Evolutionary conservation across 1,140 invertebrate genomes (phyloP), one percentile per base, ranked within the genome.

Genomic region (Brachionus plicatilis): DNA sequence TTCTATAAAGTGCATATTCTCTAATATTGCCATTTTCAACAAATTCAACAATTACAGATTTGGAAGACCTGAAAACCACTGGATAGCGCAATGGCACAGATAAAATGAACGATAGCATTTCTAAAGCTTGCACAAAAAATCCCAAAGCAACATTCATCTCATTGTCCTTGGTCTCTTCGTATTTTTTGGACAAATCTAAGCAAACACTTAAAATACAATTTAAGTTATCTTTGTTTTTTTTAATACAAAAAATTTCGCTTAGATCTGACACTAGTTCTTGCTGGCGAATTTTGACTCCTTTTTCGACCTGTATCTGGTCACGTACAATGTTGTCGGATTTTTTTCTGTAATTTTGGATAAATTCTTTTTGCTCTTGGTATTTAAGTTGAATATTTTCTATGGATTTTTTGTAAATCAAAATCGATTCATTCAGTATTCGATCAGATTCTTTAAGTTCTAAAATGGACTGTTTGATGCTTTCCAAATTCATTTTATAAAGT

Each of bases 31-130:
- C 29, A 45, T 82, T 29, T 27, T 68, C 79, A 14, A 82, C 24
- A 27, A 43, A 45, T 82, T 82, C 79, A 41, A 82, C 60, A 29
- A 82, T 68, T 65, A n/a, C 27, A 3, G 79, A 82, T 43, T 68
- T 60, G 20, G 79, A 82, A 41, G 33, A 65, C 33, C 43, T 82
- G 53, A 20, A 60, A 1, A 82, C 9, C 33, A 60, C 5, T 24
- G 79, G 79, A 82, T 82, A 68, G 0, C 79, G 20, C 20, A 82
- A 65, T 17, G 79, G 50, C 3, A 65, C 41, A 7, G 27, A n/a
- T 47, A 82, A 14, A 65, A 82, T 82, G 27, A 45, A 43, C 12
- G 79, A 37, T 2, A 82, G 37, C 7, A 82, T 12, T 20, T 45
- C 41, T 17, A 68, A 37, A 6, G 50, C 50, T 14, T 82, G 50